A percentile compares a stretch with the other conserved stretches of the same genome.
These are phyloP conservation scores for Hoplostethus atlanticus DNA, from an alignment of 2,797 vertebrate species.

Conservation along the genomic window DNA sequence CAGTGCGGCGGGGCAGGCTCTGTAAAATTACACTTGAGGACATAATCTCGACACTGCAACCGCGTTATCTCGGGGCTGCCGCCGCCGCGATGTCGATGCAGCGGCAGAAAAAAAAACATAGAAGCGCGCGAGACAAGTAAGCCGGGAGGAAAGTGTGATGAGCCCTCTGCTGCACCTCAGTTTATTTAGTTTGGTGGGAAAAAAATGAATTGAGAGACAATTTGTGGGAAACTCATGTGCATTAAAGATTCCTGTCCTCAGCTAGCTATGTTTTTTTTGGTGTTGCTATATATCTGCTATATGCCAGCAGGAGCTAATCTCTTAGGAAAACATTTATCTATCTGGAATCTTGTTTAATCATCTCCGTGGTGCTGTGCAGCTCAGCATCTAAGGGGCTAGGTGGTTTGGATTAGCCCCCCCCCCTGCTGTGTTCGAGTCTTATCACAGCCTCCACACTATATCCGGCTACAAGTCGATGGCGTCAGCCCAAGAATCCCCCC, in stretches of 20 bases:
- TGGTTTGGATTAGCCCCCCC: constrained; percentile 77
- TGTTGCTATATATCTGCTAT: constrained; percentile 10
- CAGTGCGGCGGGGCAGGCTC: constrained; percentile 54
- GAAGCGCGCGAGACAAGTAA: constrained; percentile 44
- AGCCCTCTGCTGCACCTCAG: constrained; percentile 48
- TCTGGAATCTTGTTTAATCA: constrained; percentile 81
- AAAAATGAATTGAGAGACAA: constrained; percentile 52
- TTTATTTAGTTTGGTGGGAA: constrained; percentile 49
- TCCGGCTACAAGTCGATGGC: constrained; percentile 73
- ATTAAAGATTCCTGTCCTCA: constrained; percentile 47
- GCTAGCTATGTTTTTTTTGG: constrained; percentile 50
- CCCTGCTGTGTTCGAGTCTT: constrained; percentile 78
- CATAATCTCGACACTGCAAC: constrained; percentile 76
- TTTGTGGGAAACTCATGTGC: constrained; percentile 54
- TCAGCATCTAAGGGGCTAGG: constrained; percentile 79
- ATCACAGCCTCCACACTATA: constrained; percentile 77
- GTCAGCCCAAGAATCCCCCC: constrained; percentile 64
- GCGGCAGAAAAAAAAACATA: constrained; percentile 48
- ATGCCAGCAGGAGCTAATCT: constrained; percentile 75
- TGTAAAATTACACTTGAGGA: constrained; percentile 81
- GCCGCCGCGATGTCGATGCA: constrained; percentile 68
- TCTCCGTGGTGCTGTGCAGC: constrained; percentile 75
- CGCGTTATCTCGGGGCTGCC: constrained; percentile 61
- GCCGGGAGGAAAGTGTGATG: constrained; percentile 75
- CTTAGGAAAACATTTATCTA: constrained; percentile 78